phyloP scores from a whole-genome alignment of 1,140 invertebrate species.

The Neomicropteryx cornuta region DNA sequence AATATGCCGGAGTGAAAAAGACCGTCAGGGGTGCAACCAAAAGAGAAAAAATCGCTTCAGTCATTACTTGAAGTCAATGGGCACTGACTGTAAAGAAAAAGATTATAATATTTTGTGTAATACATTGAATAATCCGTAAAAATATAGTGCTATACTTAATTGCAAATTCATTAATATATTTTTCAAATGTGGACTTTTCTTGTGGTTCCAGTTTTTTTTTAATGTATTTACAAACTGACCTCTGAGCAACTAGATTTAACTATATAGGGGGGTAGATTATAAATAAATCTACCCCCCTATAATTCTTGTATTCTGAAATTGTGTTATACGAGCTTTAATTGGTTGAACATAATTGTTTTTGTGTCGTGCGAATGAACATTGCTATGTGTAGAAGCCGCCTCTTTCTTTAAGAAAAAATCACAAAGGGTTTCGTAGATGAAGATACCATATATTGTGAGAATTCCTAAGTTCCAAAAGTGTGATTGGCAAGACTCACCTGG shows the following conservation, averaged over 20 bases:
- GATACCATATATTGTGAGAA: no score
- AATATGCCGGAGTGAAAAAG: constrained; percentile 34
- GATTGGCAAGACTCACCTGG: no score
- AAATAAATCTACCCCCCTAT: neutral
- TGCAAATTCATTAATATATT: neutral
- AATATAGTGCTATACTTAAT: neutral
- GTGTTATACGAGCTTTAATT: no score
- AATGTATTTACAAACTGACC: neutral
- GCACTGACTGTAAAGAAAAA: constrained; percentile 8
- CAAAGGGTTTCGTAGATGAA: no score
- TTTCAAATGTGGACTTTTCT: neutral
- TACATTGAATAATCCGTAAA: neutral
- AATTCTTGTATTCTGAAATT: neutral
- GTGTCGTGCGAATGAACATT: no score
- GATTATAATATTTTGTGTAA: constrained; percentile 8
- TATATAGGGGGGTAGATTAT: neutral
- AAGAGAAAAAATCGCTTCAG: constrained; percentile 36
- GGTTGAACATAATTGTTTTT: no score
- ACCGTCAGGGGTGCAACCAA: constrained; percentile 20
- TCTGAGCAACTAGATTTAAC: neutral
- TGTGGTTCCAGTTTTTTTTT: neutral
- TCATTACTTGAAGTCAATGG: constrained; percentile 28
- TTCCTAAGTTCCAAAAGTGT: no score
- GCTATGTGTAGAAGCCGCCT: no score
- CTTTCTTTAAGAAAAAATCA: no score